Evolutionary conservation across 2,797 vertebrate species (phyloP).

Genomic region (Sebastes trivittatus): DNA sequence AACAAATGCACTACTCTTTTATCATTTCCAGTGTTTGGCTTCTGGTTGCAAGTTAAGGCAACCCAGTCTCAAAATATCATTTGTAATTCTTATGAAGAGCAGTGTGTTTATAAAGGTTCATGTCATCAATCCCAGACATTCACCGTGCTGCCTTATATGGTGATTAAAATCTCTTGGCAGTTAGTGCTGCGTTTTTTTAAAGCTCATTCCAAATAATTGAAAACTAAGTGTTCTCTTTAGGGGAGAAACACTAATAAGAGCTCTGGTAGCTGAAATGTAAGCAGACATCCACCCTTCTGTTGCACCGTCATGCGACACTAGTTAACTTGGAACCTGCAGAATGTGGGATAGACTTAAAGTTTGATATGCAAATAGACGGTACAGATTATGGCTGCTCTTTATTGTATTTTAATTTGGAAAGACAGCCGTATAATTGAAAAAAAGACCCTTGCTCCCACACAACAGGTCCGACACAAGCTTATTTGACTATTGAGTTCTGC

Average conservation of each 20-base stretch:
- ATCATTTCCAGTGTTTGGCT: slow-evolving; percentile 1
- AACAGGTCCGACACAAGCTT: not conserved
- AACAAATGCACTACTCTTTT: not conserved
- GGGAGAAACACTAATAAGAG: not conserved
- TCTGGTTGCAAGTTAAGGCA: not conserved
- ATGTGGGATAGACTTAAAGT: not conserved
- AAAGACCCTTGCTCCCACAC: not conserved
- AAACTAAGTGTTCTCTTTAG: not conserved
- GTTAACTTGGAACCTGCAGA: not conserved
- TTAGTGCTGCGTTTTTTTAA: slow-evolving; percentile 2
- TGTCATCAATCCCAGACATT: slow-evolving; percentile 20
- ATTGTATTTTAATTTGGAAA: not conserved
- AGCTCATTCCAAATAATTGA: slow-evolving; percentile 19
- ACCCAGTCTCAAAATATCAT: not conserved
- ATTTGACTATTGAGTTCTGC: not conserved
- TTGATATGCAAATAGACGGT: not conserved
- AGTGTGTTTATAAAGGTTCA: slow-evolving; percentile 22
- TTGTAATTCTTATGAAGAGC: slow-evolving; percentile 2
- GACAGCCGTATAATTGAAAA: not conserved
- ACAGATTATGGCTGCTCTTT: not conserved
- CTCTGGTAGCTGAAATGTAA: not conserved
- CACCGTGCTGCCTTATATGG: slow-evolving; percentile 34
- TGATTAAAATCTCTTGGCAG: slow-evolving; percentile 23
- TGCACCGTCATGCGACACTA: not conserved
- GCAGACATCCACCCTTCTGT: slow-evolving; percentile 2